A percentile compares a stretch with the other conserved stretches of the same genome.
phyloP scores from a whole-genome alignment of 2,113 vertebrate genomes.

The Mohoua ochrocephala region DNA sequence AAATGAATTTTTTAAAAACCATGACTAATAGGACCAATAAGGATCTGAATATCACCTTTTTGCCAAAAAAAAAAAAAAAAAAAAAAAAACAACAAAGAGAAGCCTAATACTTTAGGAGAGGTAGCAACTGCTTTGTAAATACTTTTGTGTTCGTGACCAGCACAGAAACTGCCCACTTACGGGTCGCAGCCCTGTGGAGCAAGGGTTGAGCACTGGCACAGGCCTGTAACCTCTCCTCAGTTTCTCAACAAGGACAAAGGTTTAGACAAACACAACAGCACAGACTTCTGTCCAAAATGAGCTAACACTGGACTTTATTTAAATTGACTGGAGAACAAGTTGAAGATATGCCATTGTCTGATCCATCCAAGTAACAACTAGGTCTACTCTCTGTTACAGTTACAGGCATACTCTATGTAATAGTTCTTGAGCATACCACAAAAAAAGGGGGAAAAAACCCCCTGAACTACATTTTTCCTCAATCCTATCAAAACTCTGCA shows the following conservation, averaged over 20 bases:
- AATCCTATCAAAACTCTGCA: neutral
- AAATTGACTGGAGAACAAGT: neutral
- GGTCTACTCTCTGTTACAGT: neutral
- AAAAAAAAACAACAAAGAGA: neutral
- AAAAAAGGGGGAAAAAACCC: neutral
- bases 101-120: neutral
- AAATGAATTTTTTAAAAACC: neutral
- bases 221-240: neutral
- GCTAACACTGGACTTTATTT: neutral
- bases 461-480: neutral
- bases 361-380: neutral
- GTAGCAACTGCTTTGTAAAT: neutral
- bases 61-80: neutral
- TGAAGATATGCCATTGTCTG: neutral
- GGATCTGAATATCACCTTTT: neutral
- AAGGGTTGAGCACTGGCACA: neutral
- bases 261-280: neutral
- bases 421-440: neutral
- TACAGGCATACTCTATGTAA: neutral
- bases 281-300: neutral
- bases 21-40: neutral
- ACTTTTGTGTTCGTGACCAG: neutral
- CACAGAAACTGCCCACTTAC: neutral
- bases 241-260: neutral
- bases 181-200: neutral